A percentile compares a stretch with the other conserved stretches of the same genome.
phyloP scores from a whole-genome alignment of 1,140 invertebrate genomes.

The Formica exsecta region DNA sequence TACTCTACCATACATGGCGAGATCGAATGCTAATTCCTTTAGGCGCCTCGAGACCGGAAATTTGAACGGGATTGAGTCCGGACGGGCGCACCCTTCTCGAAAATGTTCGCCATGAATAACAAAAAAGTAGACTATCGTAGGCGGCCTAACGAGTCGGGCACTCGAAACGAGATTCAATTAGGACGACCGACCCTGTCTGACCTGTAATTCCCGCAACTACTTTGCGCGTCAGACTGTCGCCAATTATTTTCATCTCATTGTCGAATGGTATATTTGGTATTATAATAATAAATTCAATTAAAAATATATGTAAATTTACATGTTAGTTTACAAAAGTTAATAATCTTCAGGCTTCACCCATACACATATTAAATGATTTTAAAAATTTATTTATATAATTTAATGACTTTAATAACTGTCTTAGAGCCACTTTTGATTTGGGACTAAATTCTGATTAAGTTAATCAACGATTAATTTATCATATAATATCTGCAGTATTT shows the following conservation, averaged over 20 bases:
- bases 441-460: too few species aligned
- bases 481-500: too few species aligned
- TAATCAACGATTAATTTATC: too few species aligned
- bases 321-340: background rate
- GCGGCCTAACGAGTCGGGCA: conserved; percentile 52
- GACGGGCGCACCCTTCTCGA: conserved; percentile 42
- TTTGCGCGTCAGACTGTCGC: background rate
- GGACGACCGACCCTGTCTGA: conserved; percentile 3
- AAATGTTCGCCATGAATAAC: conserved; percentile 70
- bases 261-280: too few species aligned
- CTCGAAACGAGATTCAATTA: conserved; percentile 68
- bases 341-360: background rate
- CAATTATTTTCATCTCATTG: conserved; percentile 36
- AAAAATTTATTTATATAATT: conserved; percentile 1
- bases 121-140: conserved; percentile 62
- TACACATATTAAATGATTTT: background rate
- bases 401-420: too few species aligned
- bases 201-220: background rate
- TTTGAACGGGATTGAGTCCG: conserved; percentile 77
- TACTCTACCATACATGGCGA: conserved; percentile 42
- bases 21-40: conserved; percentile 79
- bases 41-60: conserved; percentile 74
- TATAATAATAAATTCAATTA: background rate
- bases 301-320: background rate
- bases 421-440: too few species aligned